Base-by-base conservation (phyloP, 2,113 vertebrate genomes). In the Mesocricetus auratus region DNA sequence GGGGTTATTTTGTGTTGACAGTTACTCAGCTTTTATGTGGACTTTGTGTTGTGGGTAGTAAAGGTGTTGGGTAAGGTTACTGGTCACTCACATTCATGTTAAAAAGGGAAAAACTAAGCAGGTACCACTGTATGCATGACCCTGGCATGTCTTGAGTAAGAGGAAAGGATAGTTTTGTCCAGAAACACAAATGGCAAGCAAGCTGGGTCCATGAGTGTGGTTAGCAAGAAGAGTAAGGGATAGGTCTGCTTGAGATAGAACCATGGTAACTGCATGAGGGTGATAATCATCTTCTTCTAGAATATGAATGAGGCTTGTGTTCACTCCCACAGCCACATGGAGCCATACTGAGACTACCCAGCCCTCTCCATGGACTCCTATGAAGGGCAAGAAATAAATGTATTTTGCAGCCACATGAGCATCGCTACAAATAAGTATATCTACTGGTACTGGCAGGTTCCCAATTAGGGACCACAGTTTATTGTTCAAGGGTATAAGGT, bases 371-470 rank as follows among this genome's bases (percentile, higher is more conserved):
- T 62, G 56, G n/a, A 87, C 3, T 45, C 77, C 82, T 39, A 73
- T 3, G 95, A 97, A 95, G 96, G 56, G 4, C 36, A 97, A 92
- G 90, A 89, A 17, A 93, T 97, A 93, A 94, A 94, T 53, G 62
- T 97, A 42, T 31, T 87, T 36, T 97, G 90, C 47, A 78, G 29
- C 33, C 94, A 96, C 31, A 66, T 47, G 10, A 16, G 42, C 45
- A 96, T 97, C 39, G 66, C 50, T 9, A 91, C 60, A 82, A 53
- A 1, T 45, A 95, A 97, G 1, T 83, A 45, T 22, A 96, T 98
- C 58, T 56, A 81, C 69, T 98, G 96, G 96, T 97, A 96, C 42
- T 66, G n/a, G n/a, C 94, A 97, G 73, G 39, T 94, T n/a, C 73
- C 36, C 78, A 47, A 60, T 22, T 71, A 96, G 66, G 93, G 71